Conservation (phyloP, 2,113 vertebrate species). For the Larimichthys polyactis region DNA sequence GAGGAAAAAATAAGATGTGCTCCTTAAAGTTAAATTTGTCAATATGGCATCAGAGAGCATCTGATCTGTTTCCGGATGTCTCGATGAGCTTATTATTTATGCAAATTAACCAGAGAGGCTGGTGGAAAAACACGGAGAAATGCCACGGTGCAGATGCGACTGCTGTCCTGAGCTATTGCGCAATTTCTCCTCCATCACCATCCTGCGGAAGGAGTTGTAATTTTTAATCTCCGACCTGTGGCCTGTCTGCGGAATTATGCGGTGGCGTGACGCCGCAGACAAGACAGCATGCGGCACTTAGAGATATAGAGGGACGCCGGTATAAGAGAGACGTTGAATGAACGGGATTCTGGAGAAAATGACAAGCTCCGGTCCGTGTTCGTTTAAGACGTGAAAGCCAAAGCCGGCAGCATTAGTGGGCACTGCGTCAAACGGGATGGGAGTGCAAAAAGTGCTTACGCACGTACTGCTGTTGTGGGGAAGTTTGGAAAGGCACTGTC, state of each 20-base stretch:
- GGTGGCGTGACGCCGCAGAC: constrained; percentile 56
- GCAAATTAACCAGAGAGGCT: constrained; percentile 15
- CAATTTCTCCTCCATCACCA: constrained; percentile 56
- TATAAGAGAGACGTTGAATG: constrained; percentile 21
- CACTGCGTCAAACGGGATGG: constrained; percentile 82
- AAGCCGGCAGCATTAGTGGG: constrained; percentile 40
- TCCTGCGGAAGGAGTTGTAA: constrained; percentile 50
- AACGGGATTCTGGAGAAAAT: background rate
- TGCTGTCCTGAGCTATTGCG: constrained; percentile 55
- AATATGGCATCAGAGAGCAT: constrained; percentile 1
- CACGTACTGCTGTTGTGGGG: constrained; percentile 46
- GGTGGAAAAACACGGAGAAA: constrained; percentile 45
- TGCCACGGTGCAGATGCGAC: constrained; percentile 21
- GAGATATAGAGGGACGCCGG: constrained; percentile 12
- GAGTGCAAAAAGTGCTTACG: constrained; percentile 59
- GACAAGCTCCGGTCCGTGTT: constrained; percentile 1
- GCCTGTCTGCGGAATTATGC: constrained; percentile 21
- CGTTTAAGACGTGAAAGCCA: constrained; percentile 19
- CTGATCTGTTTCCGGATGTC: constrained; percentile 14
- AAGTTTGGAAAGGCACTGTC: background rate
- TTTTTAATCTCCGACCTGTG: constrained; percentile 47
- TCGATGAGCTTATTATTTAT: constrained; percentile 11
- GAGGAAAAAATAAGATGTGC: background rate
- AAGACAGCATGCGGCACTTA: constrained; percentile 7
- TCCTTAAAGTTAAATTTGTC: background rate